Percentiles rank a stretch among this genome's conserved stretches.
phyloP scores from a whole-genome alignment of 2,113 vertebrate genomes.

The Muntiacus muntjak region DNA sequence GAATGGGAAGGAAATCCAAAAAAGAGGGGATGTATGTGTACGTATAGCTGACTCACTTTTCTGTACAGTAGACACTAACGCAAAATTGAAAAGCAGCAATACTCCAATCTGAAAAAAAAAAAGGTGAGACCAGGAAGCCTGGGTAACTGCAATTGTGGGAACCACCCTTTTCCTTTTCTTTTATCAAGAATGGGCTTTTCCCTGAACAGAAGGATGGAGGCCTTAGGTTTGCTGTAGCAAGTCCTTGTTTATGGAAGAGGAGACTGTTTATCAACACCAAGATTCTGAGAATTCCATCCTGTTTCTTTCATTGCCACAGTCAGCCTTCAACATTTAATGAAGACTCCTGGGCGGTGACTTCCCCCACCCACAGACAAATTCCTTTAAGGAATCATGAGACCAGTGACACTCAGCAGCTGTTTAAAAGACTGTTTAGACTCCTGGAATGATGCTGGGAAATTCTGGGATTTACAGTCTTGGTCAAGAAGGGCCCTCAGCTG shows the following conservation, averaged over 20 bases:
- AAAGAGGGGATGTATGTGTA: neutral
- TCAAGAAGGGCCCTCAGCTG: neutral
- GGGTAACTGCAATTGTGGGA: neutral
- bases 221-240: neutral
- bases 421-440: constrained; percentile 36
- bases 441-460: neutral
- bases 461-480: constrained; percentile 10
- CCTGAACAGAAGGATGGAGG: constrained; percentile 13
- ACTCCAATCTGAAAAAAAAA: neutral
- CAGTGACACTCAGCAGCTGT: constrained; percentile 32
- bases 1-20: neutral
- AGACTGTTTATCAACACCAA: neutral
- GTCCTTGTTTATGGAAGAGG: neutral
- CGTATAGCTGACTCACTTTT: neutral
- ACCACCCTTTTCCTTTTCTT: neutral
- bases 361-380: constrained; percentile 50
- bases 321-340: constrained; percentile 12
- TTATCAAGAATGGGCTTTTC: neutral
- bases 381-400: constrained; percentile 8
- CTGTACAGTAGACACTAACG: neutral
- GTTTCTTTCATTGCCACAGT: neutral
- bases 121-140: neutral
- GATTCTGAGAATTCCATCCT: neutral
- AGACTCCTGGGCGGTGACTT: neutral
- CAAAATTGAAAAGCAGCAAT: neutral